phyloP scores from a whole-genome alignment of 37 sponge, comb jelly and placozoan genomes.

The Spongia lamella region DNA sequence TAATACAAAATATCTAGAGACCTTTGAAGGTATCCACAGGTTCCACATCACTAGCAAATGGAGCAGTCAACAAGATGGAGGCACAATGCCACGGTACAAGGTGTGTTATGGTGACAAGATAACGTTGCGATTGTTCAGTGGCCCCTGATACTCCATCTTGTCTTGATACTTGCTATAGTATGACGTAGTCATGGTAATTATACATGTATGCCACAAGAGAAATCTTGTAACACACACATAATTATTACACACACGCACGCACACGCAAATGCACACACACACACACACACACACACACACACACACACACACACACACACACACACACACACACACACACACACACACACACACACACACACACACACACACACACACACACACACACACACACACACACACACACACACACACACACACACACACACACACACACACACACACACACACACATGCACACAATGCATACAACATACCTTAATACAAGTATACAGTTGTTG shows the following conservation, averaged over 20 bases:
- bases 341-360: slow-evolving; percentile 22
- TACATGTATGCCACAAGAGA: not conserved
- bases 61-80: slow-evolving; percentile 34
- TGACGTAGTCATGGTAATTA: too few relatives aligned
- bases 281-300: too few relatives aligned
- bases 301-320: too few relatives aligned
- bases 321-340: not conserved
- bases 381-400: slow-evolving; percentile 8
- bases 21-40: not conserved
- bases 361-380: slow-evolving; percentile 24
- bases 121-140: slow-evolving; percentile 63
- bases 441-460: not conserved
- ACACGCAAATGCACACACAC: too few relatives aligned
- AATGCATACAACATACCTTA: too few relatives aligned
- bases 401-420: slow-evolving; percentile 6
- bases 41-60: slow-evolving; percentile 6
- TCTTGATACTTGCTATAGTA: slow-evolving; percentile 61
- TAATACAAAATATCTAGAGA: not conserved
- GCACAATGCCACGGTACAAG: slow-evolving; percentile 76
- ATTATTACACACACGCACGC: too few relatives aligned
- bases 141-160: slow-evolving; percentile 67
- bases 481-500: slow-evolving; percentile 64
- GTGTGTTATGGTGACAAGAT: slow-evolving; percentile 69
- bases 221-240: not conserved
- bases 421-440: not conserved